Evolutionary conservation across 1,140 invertebrate genomes (phyloP), one percentile per base, ranked within the genome.

Genomic region (Pectinophora gossypiella): DNA sequence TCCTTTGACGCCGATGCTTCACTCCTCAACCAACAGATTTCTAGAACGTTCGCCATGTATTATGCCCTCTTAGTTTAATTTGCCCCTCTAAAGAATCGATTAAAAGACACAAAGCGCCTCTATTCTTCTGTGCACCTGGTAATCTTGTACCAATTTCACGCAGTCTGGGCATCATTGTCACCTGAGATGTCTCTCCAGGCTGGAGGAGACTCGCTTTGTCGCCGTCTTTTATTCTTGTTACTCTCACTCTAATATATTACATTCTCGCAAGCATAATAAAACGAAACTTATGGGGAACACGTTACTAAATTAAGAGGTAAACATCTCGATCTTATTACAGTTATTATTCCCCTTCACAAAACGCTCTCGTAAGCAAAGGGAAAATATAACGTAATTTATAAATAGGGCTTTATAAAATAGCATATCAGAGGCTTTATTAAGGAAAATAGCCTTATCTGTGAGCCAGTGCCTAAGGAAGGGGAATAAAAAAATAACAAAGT

Each of bases 401-500:
- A 47, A 48, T 22, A 35, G 47, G 53, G 54, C 52, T 56, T 53
- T 56, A 61, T 51, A 32, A 49, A 56, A 47, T 51, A 27, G 35
- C 51, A 35, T 48, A 43, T 50, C 51, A 46, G 32, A 42, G 46
- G 21, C 51, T 49, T 42, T 56, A 52, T 61, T 59, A 58, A 58
- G 55, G 60, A 60, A 67, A 67, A 63, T 59, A 58, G 54, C 51
- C 42, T 56, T 64, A 64, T 61, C 56, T 53, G 44, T 51, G 51
- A 47, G 23, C 56, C 51, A 50, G 48, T 51, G 52, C 58, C 32
- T 36, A 27, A 51, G 56, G 43, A 44, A 48, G 35, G 48, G 38
- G 38, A 56, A 59, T 65, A 61, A 66, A 67, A 75, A 68, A 65
- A 68, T 61, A 61, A 61, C 59, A 64, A 64, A 74, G 62, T 72